A percentile compares a stretch with the other conserved stretches of the same genome.
Evolutionary conservation across 2,888 invertebrate genomes (phyloP).

Genomic region (Luperina nickerlii): DNA sequence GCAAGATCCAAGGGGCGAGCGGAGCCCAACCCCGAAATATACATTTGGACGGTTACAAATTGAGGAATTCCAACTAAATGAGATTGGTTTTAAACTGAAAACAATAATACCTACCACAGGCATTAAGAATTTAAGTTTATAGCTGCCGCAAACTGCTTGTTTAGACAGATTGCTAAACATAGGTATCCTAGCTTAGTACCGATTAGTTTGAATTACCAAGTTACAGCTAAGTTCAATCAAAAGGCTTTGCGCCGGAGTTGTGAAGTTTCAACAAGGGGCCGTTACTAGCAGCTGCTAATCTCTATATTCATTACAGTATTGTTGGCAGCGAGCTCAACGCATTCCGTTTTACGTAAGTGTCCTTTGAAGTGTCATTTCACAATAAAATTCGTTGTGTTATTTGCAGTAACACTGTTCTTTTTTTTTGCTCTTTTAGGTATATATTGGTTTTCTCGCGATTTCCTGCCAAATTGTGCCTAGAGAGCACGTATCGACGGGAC

Average conservation of each 20-base stretch:
- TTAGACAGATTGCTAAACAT: conserved; percentile 46
- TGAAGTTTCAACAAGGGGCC: conserved; percentile 48
- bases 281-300: conserved; percentile 62
- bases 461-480: conserved; percentile 2
- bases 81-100: conserved; percentile 11
- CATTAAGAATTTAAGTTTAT: conserved; percentile 26
- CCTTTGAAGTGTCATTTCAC: conserved; percentile 55
- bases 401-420: background rate
- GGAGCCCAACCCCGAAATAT: too few species aligned
- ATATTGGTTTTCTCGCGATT: conserved; percentile 4
- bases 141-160: conserved; percentile 28
- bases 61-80: background rate
- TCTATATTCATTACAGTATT: conserved; percentile 60
- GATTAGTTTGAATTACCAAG: conserved; percentile 54
- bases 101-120: conserved; percentile 1
- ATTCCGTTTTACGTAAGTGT: conserved; percentile 51
- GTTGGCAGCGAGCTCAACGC: conserved; percentile 54
- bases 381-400: conserved; percentile 23
- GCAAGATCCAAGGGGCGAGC: too few species aligned
- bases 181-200: conserved; percentile 40
- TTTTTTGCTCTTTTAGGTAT: background rate
- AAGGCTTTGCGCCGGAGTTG: conserved; percentile 44
- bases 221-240: conserved; percentile 53
- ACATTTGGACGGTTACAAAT: background rate
- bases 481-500: background rate